phyloP scores from a whole-genome alignment of 2,797 vertebrate genomes.

The Pangasius djambal region DNA sequence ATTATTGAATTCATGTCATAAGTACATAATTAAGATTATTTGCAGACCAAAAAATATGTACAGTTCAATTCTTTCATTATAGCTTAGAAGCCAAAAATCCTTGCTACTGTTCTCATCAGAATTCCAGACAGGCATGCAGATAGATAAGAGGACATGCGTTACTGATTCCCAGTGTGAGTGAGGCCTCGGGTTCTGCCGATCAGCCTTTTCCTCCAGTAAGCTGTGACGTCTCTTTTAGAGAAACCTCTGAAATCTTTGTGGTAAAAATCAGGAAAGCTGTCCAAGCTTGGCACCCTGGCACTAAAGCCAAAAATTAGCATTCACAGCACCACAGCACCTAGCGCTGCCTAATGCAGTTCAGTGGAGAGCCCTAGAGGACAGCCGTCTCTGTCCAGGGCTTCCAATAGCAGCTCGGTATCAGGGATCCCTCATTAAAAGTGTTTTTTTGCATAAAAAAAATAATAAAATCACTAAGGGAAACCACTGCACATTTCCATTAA shows the following conservation, averaged over 20 bases:
- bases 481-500: constrained; percentile 34
- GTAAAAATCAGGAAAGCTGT: not conserved
- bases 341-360: constrained; percentile 33
- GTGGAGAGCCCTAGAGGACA: constrained; percentile 34
- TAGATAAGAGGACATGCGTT: not conserved
- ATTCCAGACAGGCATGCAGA: constrained; percentile 7
- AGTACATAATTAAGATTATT: constrained; percentile 30
- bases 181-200: not conserved
- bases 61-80: not conserved
- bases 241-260: not conserved
- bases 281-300: constrained; percentile 15
- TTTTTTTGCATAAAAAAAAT: not conserved
- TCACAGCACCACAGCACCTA: constrained; percentile 33
- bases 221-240: not conserved
- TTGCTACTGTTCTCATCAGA: constrained; percentile 13
- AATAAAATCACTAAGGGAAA: constrained; percentile 32
- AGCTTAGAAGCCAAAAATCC: not conserved
- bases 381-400: constrained; percentile 26
- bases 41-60: constrained; percentile 6
- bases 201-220: constrained; percentile 5
- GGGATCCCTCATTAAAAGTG: not conserved
- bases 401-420: constrained; percentile 20
- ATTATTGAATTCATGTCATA: not conserved
- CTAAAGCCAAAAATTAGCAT: constrained; percentile 34
- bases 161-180: constrained; percentile 1